Evolutionary conservation across 2,797 vertebrate species (phyloP).

Genomic region (Intellagama lesueurii): DNA sequence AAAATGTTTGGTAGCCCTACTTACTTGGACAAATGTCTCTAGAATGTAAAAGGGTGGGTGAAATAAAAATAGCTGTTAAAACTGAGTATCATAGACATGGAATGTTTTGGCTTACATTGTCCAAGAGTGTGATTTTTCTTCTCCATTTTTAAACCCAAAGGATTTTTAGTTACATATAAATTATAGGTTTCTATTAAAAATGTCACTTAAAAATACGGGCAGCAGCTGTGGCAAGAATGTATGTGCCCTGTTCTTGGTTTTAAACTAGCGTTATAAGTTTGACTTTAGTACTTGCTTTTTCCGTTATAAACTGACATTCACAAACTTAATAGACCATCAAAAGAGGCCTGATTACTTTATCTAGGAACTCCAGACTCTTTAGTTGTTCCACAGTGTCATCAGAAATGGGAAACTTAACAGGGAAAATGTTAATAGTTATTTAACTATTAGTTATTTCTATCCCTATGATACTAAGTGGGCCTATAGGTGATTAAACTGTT

Average conservation of each 20-base stretch:
- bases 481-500: too few species aligned
- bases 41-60: constrained; percentile 44
- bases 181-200: constrained; percentile 71
- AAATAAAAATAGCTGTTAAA: constrained; percentile 44
- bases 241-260: constrained; percentile 62
- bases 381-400: neutral
- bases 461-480: too few species aligned
- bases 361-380: neutral
- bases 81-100: constrained; percentile 28
- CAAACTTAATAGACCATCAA: neutral
- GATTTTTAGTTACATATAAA: constrained; percentile 68
- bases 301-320: neutral
- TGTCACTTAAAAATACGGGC: constrained; percentile 56
- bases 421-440: too few species aligned
- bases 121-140: constrained; percentile 59
- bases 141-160: constrained; percentile 59
- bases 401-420: neutral
- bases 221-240: constrained; percentile 56
- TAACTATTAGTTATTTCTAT: too few species aligned
- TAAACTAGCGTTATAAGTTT: constrained; percentile 60
- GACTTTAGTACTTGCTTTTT: constrained; percentile 50
- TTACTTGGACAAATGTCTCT: constrained; percentile 38
- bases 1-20: constrained; percentile 5
- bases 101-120: constrained; percentile 54
- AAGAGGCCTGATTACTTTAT: neutral